These are phyloP conservation scores for Cyanocitta stelleri DNA, from an alignment of 2,113 vertebrate genomes.

Conservation along the genomic window DNA sequence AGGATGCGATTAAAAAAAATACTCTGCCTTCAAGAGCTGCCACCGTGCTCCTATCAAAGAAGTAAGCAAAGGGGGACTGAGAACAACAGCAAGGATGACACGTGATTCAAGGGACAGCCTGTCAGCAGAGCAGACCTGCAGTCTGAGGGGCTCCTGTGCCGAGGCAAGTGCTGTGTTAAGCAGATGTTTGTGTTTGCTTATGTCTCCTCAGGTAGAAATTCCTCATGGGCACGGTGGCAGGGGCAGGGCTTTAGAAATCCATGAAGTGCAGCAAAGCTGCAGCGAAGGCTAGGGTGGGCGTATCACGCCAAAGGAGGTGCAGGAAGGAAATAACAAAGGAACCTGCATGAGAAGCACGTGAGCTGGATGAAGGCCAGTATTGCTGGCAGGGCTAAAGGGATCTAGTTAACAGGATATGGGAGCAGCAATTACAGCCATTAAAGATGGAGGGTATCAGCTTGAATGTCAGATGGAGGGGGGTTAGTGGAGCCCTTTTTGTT, in stretches of 20 bases:
- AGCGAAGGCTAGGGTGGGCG: background rate
- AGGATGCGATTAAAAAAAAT: background rate
- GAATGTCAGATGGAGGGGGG: background rate
- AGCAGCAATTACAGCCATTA: background rate
- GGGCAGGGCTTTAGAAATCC: background rate
- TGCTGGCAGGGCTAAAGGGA: background rate
- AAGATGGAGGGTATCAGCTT: background rate
- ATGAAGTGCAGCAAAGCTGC: background rate
- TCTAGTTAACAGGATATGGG: background rate
- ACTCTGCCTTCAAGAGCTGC: background rate
- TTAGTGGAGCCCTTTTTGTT: background rate
- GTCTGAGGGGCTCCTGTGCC: background rate
- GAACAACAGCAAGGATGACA: background rate
- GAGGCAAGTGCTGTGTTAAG: background rate
- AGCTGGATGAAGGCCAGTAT: background rate
- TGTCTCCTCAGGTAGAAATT: background rate
- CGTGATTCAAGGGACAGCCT: background rate
- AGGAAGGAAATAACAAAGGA: conserved; percentile 9
- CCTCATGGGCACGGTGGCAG: background rate
- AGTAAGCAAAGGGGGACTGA: background rate
- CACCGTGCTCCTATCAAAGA: fast-evolving
- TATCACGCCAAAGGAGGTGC: background rate
- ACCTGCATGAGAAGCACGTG: background rate
- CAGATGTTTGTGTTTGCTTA: background rate
- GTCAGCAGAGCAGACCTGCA: background rate